Evolutionary conservation across 2,888 invertebrate species (phyloP), one percentile per base, ranked within the genome.

Genomic region (Athalia cordata): DNA sequence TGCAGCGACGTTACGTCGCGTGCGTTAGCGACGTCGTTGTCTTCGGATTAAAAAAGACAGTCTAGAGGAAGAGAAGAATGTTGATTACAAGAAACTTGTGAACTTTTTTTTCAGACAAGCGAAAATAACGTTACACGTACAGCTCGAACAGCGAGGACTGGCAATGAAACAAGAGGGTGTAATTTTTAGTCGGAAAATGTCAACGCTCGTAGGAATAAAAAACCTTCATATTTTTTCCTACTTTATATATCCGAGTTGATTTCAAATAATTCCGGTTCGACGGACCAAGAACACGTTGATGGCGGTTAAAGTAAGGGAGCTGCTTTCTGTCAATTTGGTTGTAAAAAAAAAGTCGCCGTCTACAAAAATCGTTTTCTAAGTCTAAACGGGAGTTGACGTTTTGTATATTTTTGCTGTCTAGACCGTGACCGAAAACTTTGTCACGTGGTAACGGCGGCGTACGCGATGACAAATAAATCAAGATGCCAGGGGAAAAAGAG

Each of bases 371-470:
- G 57, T 52, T 9, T n/a, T 55, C 55, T 15, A 68, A 72, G 11
- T 72, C 72, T 72, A 59, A 47, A 72, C 57, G 59, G 8, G 72
- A 47, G 59, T 47, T 72, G 47, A 72, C 72, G 59, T 72, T 47
- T 45, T 13, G 72, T 72, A 59, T 72, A 72, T 72, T 72, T 72
- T 45, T 72, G 29, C 45, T 72, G 57, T 59, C 72, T n/a, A 49
- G 9, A 11, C 64, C 4, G 13, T 61, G 7, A 61, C 13, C 11
- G 64, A 65, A 65, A 11, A 45, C 13, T 5, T 11, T 52, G 57
- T 57, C 7, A 59, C 59, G 45, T 9, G 55, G 55, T 47, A 45
- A 59, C 45, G 47, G 57, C 57, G 57, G n/a, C 59, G 57, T 45
- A 59, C 72, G 57, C 13, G 43, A 9, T 72, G 72, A 72, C 72